Evolutionary conservation across 2,797 vertebrate genomes (phyloP).

Genomic region (Telmatherina bonti): DNA sequence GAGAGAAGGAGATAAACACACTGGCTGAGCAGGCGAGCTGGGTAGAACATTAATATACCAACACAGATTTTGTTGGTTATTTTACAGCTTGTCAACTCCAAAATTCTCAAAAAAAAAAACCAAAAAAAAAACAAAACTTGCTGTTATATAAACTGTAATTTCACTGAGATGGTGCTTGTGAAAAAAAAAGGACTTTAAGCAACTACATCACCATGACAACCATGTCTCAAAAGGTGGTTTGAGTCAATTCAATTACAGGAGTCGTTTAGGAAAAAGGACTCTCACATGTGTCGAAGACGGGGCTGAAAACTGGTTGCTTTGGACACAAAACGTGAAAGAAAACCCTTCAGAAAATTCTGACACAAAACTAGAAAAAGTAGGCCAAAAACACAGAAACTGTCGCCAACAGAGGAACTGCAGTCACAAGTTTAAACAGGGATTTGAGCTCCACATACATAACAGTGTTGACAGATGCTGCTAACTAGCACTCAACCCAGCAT

Average conservation of each 20-base stretch:
- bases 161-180: conserved; percentile 8
- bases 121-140: no score
- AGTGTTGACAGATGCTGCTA: conserved; percentile 19
- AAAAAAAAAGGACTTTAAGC: conserved; percentile 27
- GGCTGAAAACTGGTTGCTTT: not conserved
- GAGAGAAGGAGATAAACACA: conserved; percentile 11
- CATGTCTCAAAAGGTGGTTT: conserved; percentile 14
- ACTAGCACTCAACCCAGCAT: conserved; percentile 3
- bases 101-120: conserved; percentile 24
- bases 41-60: conserved; percentile 6
- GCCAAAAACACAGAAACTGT: not conserved
- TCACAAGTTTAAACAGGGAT: conserved; percentile 1
- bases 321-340: not conserved
- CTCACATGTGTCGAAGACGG: not conserved
- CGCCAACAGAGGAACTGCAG: not conserved
- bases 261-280: conserved; percentile 8
- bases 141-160: conserved; percentile 23
- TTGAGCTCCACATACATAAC: conserved; percentile 5
- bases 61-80: conserved; percentile 12
- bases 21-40: conserved; percentile 7
- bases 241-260: conserved; percentile 22
- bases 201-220: conserved; percentile 52
- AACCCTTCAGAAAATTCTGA: conserved; percentile 9
- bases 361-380: not conserved
- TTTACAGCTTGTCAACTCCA: conserved; percentile 20